These are phyloP conservation scores for Sebastes flavidus DNA, from an alignment of 2,797 vertebrate genomes.

Conservation along the genomic window DNA sequence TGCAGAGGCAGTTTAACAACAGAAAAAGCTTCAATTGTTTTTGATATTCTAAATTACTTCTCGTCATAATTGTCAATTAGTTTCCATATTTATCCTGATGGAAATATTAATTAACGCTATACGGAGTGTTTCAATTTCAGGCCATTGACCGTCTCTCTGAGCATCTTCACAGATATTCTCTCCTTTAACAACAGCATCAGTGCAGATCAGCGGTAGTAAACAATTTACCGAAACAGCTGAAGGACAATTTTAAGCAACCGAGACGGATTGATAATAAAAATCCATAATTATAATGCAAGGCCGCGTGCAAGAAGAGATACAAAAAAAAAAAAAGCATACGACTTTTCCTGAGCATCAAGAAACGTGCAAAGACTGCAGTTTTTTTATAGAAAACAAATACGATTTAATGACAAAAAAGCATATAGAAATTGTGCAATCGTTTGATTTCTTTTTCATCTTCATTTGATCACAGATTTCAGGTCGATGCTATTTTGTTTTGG, in stretches of 20 bases:
- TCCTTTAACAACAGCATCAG: constrained; percentile 11
- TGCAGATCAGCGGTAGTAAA: constrained; percentile 44
- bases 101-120: constrained; percentile 24
- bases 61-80: constrained; percentile 10
- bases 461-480: constrained; percentile 82
- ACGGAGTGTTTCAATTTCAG: not conserved
- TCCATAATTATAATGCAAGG: constrained; percentile 47
- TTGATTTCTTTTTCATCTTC: constrained; percentile 69
- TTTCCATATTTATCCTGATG: constrained; percentile 22
- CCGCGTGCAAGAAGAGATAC: not conserved
- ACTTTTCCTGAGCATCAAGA: constrained; percentile 35
- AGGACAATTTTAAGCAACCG: constrained; percentile 55
- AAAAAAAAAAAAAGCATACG: not conserved
- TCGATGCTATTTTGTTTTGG: constrained; percentile 75
- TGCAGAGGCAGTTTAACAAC: not conserved
- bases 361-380: constrained; percentile 62
- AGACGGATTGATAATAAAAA: constrained; percentile 52
- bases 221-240: constrained; percentile 49
- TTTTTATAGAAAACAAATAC: constrained; percentile 79
- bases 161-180: constrained; percentile 15
- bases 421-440: constrained; percentile 86
- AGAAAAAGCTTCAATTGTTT: not conserved
- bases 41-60: not conserved
- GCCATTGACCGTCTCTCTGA: constrained; percentile 1
- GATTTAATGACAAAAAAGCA: constrained; percentile 87